Evolutionary conservation across 2,888 invertebrate genomes (phyloP).

Genomic region (Phyllotreta striolata): DNA sequence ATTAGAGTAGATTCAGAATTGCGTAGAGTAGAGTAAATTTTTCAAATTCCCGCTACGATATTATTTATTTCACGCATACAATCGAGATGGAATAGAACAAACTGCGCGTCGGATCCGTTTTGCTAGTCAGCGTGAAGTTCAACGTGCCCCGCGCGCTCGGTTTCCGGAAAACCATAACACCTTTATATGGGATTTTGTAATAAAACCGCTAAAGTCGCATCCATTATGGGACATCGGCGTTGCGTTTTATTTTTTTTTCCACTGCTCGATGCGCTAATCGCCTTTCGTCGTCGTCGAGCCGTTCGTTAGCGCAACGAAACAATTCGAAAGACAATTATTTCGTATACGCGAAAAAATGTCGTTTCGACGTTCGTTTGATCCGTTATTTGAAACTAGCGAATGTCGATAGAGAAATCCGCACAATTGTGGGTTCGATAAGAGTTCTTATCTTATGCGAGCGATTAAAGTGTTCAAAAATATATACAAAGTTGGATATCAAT

Average conservation of each 20-base stretch:
- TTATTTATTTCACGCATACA: conserved; percentile 14
- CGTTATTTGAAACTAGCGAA: not conserved
- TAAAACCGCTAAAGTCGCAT: conserved; percentile 13
- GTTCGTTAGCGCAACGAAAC: conserved; percentile 6
- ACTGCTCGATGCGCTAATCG: conserved; percentile 20
- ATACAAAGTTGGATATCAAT: no score
- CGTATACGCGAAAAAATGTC: not conserved
- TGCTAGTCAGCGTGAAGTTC: conserved; percentile 21
- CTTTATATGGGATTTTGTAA: conserved; percentile 26
- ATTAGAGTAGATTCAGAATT: no score
- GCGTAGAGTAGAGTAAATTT: no score
- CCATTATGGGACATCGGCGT: conserved; percentile 22
- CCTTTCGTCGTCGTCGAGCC: conserved; percentile 7
- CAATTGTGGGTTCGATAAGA: no score
- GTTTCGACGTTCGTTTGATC: not conserved
- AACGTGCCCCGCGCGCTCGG: conserved; percentile 1
- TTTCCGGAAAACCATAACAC: conserved; percentile 35
- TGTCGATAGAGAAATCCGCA: no score
- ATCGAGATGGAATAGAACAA: not conserved
- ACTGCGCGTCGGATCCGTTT: not conserved
- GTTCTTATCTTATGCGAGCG: no score
- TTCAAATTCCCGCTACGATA: not conserved
- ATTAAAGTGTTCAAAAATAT: no score
- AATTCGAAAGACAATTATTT: not conserved
- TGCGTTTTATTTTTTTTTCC: conserved; percentile 28